Evolutionary conservation across 37 sponge, comb jelly and placozoan species (phyloP).

Genomic region (Ianthella basta): DNA sequence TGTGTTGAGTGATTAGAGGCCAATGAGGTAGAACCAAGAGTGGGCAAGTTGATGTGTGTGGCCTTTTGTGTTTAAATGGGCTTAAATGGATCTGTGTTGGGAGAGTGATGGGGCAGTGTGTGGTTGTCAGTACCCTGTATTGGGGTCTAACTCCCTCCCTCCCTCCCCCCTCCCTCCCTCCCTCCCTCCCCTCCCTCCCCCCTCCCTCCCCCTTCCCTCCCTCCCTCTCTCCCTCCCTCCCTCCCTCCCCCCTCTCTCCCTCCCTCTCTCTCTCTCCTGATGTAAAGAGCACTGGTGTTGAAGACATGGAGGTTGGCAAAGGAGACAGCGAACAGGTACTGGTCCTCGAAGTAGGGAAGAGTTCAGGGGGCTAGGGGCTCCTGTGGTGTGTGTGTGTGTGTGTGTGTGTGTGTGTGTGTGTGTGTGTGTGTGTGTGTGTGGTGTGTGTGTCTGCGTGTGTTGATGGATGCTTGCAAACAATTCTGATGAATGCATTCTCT

Average conservation of each 20-base stretch:
- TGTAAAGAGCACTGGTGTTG: too few species aligned
- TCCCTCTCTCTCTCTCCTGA: constrained; percentile 25
- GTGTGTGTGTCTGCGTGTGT: too few species aligned
- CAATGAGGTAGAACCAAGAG: constrained; percentile 2
- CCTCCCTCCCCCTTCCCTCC: constrained; percentile 4
- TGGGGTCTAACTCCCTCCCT: too few species aligned
- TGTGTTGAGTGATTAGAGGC: constrained; percentile 41
- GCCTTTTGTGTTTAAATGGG: neutral
- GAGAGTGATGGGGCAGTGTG: neutral
- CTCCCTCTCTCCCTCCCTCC: constrained; percentile 38
- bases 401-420: constrained; percentile 11
- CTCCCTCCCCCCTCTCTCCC: constrained; percentile 11
- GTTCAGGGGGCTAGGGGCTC: neutral
- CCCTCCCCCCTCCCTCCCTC: constrained; percentile 8
- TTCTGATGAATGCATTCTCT: too few species aligned
- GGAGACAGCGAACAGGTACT: neutral
- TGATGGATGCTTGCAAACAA: too few species aligned
- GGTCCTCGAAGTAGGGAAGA: neutral
- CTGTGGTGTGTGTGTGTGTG: neutral
- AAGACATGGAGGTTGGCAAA: too few species aligned
- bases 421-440: constrained; percentile 6
- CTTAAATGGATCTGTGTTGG: neutral
- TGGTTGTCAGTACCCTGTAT: neutral
- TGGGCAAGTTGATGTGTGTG: constrained; percentile 31
- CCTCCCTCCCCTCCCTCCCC: constrained; percentile 33